Percentiles rank a stretch among this genome's conserved stretches.
Conservation (phyloP, 2,888 invertebrate genomes). For the Phyllotreta cruciferae region DNA sequence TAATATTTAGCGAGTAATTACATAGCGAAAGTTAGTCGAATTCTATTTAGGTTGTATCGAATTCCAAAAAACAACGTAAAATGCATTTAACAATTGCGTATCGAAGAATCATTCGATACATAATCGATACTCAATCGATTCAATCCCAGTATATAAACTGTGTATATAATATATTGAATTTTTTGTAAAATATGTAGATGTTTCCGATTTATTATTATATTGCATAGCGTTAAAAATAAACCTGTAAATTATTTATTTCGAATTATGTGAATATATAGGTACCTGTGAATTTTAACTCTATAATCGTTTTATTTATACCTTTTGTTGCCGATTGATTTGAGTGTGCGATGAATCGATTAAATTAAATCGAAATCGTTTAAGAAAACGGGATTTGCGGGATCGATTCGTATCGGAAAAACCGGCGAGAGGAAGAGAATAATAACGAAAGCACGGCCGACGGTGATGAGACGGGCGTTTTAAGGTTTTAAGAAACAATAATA, state of each 20-base stretch:
- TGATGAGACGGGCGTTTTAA: conserved; percentile 50
- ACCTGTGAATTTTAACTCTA: conserved; percentile 20
- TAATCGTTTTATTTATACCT: conserved; percentile 5
- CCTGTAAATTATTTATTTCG: conserved; percentile 56
- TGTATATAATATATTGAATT: conserved; percentile 16
- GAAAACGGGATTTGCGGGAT: conserved; percentile 19
- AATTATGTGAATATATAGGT: conserved; percentile 47
- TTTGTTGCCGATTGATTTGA: too few relatives aligned
- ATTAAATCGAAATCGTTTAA: not conserved
- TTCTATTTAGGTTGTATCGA: not conserved
- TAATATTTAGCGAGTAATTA: not conserved
- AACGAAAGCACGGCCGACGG: conserved; percentile 26
- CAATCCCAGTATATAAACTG: too few relatives aligned
- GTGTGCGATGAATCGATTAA: too few relatives aligned
- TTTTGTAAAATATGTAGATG: conserved; percentile 54
- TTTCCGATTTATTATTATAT: conserved; percentile 41
- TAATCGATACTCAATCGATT: too few relatives aligned
- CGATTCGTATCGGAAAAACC: conserved; percentile 31
- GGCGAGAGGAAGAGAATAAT: conserved; percentile 28
- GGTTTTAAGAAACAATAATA: conserved; percentile 62
- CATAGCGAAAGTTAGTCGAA: not conserved
- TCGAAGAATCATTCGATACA: too few relatives aligned
- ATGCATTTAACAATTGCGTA: conserved; percentile 19
- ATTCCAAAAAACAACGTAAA: conserved; percentile 13
- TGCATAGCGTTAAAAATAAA: conserved; percentile 45